Conservation (phyloP, 2,797 vertebrate species). For the Fistularia tabacaria region DNA sequence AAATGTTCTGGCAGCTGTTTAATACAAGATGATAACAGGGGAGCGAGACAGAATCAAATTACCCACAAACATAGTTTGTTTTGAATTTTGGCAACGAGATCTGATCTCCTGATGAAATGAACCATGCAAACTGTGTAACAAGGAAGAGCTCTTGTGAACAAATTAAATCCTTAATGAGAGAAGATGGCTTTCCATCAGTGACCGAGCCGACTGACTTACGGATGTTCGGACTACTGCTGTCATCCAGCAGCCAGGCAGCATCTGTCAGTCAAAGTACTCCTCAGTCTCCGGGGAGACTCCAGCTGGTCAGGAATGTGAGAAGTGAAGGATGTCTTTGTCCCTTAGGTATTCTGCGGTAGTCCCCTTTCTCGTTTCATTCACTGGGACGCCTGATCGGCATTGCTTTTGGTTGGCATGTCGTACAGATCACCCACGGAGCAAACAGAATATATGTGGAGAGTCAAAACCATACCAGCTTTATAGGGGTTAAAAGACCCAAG, state of each 20-base stretch:
- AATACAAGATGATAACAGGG: slow-evolving; percentile 33
- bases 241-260: slow-evolving; percentile 36
- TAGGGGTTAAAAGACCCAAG: background rate
- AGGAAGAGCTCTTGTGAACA: background rate
- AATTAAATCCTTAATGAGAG: no score
- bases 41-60: slow-evolving; percentile 28
- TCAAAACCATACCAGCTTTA: background rate
- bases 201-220: slow-evolving; percentile 23
- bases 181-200: no score
- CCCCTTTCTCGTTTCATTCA: slow-evolving; percentile 32
- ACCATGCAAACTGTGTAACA: background rate
- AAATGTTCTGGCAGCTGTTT: slow-evolving; percentile 43
- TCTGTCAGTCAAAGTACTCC: slow-evolving; percentile 57
- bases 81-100: slow-evolving; percentile 11
- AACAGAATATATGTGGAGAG: background rate
- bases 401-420: slow-evolving; percentile 12
- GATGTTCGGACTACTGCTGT: slow-evolving; percentile 41
- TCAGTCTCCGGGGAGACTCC: slow-evolving; percentile 47
- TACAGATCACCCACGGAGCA: background rate
- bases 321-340: slow-evolving; percentile 54
- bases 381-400: slow-evolving; percentile 26
- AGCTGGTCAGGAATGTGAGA: slow-evolving; percentile 51
- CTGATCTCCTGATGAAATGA: slow-evolving; percentile 25
- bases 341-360: slow-evolving; percentile 24
- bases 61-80: slow-evolving; percentile 9